A percentile compares a stretch with the other conserved stretches of the same genome.
These are phyloP conservation scores for Ia io DNA, from an alignment of 2,113 vertebrate species.

Conservation along the genomic window DNA sequence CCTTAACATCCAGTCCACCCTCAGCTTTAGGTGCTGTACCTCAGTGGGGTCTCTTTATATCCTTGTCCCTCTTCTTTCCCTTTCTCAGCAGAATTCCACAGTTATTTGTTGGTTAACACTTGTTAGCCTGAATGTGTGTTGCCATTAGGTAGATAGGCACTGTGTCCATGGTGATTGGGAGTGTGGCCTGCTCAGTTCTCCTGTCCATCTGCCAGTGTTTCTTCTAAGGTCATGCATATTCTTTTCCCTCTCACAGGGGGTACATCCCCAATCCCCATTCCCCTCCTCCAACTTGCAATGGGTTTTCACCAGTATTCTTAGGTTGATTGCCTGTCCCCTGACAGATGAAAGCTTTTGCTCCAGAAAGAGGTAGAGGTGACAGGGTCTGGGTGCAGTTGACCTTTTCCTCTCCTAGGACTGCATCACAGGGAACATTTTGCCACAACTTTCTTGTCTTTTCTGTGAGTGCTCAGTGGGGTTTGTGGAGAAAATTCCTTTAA, in stretches of 20 bases:
- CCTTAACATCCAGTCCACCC: neutral
- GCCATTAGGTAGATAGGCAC: neutral
- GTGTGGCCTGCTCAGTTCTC: neutral
- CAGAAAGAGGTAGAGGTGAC: neutral
- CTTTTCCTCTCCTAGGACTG: neutral
- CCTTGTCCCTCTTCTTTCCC: neutral
- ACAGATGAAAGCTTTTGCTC: neutral
- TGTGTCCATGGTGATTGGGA: neutral
- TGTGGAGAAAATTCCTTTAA: neutral
- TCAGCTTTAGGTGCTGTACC: neutral
- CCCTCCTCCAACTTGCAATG: neutral
- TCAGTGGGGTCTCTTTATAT: neutral
- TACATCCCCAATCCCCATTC: fast-evolving
- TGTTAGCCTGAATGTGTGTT: neutral
- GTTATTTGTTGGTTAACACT: neutral
- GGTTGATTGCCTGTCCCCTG: neutral
- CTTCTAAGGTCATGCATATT: neutral
- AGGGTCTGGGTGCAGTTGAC: fast-evolving
- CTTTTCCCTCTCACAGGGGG: neutral
- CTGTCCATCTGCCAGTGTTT: neutral
- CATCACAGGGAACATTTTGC: neutral
- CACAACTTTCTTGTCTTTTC: neutral
- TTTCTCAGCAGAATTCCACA: neutral
- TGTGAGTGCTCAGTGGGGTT: neutral
- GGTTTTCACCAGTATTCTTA: neutral